These are phyloP conservation scores for Petrocephalus schoutedeni DNA, from an alignment of 2,797 vertebrate species.

Conservation along the genomic window DNA sequence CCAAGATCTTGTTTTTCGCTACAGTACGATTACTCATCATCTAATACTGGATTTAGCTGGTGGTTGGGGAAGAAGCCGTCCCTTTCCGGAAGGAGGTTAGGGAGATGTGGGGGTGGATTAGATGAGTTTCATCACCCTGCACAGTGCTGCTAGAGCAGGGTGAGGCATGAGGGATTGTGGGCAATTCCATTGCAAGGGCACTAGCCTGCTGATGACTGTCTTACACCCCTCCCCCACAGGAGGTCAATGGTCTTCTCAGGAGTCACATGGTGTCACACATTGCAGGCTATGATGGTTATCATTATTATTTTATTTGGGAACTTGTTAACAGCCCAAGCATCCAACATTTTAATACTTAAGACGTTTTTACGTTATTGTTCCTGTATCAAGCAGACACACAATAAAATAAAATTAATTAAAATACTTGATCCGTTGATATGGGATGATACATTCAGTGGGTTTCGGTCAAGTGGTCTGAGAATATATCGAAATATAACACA, in stretches of 20 bases:
- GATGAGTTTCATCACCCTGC: background rate
- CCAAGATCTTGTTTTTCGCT: background rate
- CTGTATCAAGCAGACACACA: background rate
- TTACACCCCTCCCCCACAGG: background rate
- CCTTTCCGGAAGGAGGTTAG: background rate
- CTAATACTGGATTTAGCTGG: background rate
- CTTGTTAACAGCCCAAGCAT: background rate
- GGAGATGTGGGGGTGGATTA: background rate
- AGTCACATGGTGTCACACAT: background rate
- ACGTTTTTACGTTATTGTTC: background rate
- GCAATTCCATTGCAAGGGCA: background rate
- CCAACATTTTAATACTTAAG: background rate
- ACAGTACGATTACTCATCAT: background rate
- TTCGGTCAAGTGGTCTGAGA: background rate
- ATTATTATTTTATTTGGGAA: background rate
- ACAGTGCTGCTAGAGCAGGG: background rate
- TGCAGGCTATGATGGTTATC: background rate
- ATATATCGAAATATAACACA: background rate
- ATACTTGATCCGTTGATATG: background rate
- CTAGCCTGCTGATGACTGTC: background rate
- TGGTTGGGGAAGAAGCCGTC: background rate
- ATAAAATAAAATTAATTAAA: background rate
- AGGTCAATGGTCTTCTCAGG: background rate
- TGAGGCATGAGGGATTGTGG: background rate
- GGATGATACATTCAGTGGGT: background rate